A percentile compares a stretch with the other conserved stretches of the same genome.
phyloP scores from a whole-genome alignment of 1,140 invertebrate genomes.

The Tetranychus urticae region DNA sequence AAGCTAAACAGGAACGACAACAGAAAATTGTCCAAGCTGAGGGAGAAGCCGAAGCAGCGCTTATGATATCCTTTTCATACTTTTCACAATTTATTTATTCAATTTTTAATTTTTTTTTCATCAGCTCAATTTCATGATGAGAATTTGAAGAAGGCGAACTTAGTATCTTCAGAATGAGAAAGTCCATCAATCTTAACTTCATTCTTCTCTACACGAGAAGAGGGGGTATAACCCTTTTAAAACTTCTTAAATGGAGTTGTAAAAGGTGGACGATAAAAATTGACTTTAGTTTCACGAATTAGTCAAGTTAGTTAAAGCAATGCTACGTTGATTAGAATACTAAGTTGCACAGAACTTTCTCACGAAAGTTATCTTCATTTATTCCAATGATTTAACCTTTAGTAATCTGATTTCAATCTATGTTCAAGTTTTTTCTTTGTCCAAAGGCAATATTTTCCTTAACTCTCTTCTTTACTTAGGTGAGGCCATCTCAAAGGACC shows the following conservation, averaged over 20 bases:
- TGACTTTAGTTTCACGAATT: neutral
- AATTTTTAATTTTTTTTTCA: neutral
- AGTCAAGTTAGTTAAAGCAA: neutral
- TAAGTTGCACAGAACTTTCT: no score
- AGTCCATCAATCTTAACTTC: constrained; percentile 7
- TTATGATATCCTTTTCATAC: constrained; percentile 64
- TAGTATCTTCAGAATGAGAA: neutral
- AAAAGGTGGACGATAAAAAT: constrained; percentile 5
- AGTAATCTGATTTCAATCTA: constrained; percentile 21
- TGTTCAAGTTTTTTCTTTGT: neutral
- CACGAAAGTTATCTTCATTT: no score
- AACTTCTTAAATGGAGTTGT: constrained; percentile 1
- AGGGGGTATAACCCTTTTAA: neutral
- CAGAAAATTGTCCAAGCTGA: constrained; percentile 99
- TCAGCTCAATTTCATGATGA: neutral
- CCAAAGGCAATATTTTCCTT: constrained; percentile 28
- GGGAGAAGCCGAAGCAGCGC: constrained; percentile 95
- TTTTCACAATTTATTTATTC: neutral
- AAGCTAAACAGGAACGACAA: constrained; percentile 88
- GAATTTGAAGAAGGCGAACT: neutral
- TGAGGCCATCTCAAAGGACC: constrained; percentile 74
- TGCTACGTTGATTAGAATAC: no score
- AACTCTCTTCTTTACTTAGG: constrained; percentile 52
- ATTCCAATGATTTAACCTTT: constrained; percentile 14
- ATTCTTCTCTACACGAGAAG: neutral